Evolutionary conservation across 2,113 vertebrate genomes (phyloP).

Genomic region (Rhinopithecus roxellana): DNA sequence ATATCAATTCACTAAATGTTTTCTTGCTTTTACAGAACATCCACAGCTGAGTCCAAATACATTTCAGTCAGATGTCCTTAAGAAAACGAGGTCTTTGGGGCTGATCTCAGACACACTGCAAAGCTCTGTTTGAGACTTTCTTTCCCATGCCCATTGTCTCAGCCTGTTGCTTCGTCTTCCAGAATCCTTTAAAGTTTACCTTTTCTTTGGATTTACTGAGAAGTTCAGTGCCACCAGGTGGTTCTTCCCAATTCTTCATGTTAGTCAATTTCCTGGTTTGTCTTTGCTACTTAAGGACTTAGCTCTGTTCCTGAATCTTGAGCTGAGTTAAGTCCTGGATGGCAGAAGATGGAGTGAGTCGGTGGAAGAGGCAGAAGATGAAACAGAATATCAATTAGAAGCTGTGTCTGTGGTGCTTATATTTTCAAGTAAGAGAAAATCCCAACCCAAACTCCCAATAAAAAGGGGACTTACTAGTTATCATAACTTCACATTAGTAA

Average conservation of each 20-base stretch:
- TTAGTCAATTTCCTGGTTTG: background rate
- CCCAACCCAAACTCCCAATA: background rate
- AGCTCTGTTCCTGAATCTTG: background rate
- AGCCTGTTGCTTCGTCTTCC: background rate
- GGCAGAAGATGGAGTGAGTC: background rate
- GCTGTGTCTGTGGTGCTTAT: background rate
- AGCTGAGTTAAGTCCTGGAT: background rate
- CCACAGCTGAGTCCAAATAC: conserved; percentile 23
- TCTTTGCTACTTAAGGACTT: background rate
- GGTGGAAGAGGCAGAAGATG: background rate
- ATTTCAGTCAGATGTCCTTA: conserved; percentile 54
- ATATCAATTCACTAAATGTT: background rate
- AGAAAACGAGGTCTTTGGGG: conserved; percentile 30
- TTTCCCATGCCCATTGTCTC: background rate
- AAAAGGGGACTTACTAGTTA: background rate
- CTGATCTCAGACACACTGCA: background rate
- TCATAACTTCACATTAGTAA: background rate
- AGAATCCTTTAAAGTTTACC: background rate
- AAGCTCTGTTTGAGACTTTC: background rate
- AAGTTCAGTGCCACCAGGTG: background rate
- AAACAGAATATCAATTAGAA: background rate
- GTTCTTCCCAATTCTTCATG: background rate
- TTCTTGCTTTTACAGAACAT: conserved; percentile 43
- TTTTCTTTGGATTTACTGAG: conserved; percentile 27
- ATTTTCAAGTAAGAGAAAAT: conserved; percentile 37